Evolutionary conservation across 2,113 vertebrate species (phyloP), one percentile per base, ranked within the genome.

Genomic region (Gobius niger): DNA sequence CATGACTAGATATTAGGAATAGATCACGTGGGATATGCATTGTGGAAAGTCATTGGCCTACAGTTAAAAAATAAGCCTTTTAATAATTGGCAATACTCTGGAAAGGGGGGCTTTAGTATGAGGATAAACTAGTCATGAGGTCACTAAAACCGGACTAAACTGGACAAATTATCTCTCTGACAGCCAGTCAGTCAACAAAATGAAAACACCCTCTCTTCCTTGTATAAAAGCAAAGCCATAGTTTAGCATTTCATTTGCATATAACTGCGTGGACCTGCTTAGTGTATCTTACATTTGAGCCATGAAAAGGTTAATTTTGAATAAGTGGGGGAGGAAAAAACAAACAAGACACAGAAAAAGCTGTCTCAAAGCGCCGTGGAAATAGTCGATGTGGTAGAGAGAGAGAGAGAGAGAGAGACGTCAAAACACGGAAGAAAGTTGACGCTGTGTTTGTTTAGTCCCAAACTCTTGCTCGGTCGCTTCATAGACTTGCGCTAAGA

Each of bases 201-300:
- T 14, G 40, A 60, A 60, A 40, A 42, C 40, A n/a, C 5, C 53
- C 34, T 12, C 11, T 13, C 14, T 42, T 60, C 8, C 12, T 5
- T 41, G 7, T n/a, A 9, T 4, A 60, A n/a, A 44, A n/a, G n/a
- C 40, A 44, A 41, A 59, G 11, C 7, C 34, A 15, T 7, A 16
- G 16, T 44, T 87, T 87, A 85, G 72, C 75, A 83, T 87, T 59
- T 18, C 0, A 81, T 85, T 90, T 85, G 72, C 82, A 86, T 75
- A 62, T 46, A 73, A 44, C 60, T 40, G 75, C 41, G 7, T 34
- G 8, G 4, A 14, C 2, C 24, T 12, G 51, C 47, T 61, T 56
- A 3, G 41, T 60, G 41, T 14, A n/a, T 10, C 42, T 9, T 56
- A 56, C 7, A 1, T 34, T 24, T 1, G 2, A 54, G 56, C 18